Percentiles rank a stretch among this genome's conserved stretches.
These are phyloP conservation scores for Machimus atricapillus DNA, from an alignment of 2,888 invertebrate genomes.

Conservation along the genomic window DNA sequence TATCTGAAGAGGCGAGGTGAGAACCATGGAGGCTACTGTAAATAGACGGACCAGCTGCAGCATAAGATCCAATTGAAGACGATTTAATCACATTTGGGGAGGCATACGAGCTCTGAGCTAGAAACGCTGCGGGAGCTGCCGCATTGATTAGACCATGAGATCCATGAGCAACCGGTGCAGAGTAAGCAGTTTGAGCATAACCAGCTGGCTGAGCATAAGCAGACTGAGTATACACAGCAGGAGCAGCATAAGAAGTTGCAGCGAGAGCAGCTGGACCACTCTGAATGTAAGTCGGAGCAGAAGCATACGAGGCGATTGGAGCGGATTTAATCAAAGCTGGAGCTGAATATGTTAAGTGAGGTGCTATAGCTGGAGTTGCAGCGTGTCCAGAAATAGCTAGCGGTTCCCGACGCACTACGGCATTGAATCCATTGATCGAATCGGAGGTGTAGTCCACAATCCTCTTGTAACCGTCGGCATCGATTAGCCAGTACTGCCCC, in stretches of 20 bases:
- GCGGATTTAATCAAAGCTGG: conserved; percentile 40
- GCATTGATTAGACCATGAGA: neutral
- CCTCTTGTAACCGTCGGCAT: conserved; percentile 67
- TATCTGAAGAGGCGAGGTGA: neutral
- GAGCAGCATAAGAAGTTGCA: neutral
- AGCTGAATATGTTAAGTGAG: neutral
- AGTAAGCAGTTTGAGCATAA: neutral
- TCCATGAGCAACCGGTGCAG: neutral
- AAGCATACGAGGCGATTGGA: conserved; percentile 36
- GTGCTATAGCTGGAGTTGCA: conserved; percentile 44
- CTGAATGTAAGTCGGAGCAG: neutral
- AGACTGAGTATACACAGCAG: neutral
- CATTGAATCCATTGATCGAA: conserved; percentile 50
- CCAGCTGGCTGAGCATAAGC: neutral
- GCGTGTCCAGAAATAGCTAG: conserved; percentile 48
- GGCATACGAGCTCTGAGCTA: too few species aligned
- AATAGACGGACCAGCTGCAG: neutral
- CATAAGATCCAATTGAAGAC: neutral
- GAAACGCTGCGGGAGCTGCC: neutral
- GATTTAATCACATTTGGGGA: neutral
- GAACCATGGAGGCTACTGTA: neutral
- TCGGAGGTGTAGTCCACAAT: conserved; percentile 66
- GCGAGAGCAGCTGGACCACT: neutral
- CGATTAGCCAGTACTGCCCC: conserved; percentile 61
- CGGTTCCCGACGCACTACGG: conserved; percentile 49